Evolutionary conservation across 2,113 vertebrate species (phyloP).

Genomic region (Empidonax traillii): DNA sequence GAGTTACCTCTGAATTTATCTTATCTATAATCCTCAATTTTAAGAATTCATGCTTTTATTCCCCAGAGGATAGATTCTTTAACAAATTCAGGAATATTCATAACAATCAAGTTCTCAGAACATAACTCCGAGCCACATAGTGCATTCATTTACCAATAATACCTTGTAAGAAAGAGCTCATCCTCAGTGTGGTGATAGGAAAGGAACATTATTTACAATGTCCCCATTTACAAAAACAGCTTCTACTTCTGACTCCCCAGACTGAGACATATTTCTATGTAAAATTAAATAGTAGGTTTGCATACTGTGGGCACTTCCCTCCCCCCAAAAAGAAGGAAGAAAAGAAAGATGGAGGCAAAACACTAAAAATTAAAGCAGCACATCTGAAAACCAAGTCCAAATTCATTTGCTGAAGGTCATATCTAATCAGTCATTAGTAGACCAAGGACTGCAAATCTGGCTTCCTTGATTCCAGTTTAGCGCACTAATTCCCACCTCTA

Average conservation of each 20-base stretch:
- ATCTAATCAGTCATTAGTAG: constrained; percentile 21
- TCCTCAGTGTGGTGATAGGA: neutral
- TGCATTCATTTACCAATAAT: neutral
- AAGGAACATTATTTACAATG: neutral
- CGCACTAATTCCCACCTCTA: constrained; percentile 35
- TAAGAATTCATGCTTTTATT: neutral
- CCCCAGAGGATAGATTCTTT: neutral
- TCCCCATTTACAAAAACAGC: neutral
- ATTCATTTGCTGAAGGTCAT: constrained; percentile 38
- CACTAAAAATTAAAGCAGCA: neutral
- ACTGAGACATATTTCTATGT: neutral
- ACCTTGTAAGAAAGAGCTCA: neutral
- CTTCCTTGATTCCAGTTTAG: constrained; percentile 8
- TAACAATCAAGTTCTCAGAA: neutral
- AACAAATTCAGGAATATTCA: neutral
- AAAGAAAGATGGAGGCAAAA: neutral
- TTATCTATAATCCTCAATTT: neutral
- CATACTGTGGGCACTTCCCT: neutral
- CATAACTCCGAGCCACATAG: neutral
- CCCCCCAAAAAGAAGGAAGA: neutral
- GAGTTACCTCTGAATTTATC: neutral
- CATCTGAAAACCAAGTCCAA: constrained; percentile 19
- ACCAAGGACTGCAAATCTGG: constrained; percentile 21
- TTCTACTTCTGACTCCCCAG: neutral
- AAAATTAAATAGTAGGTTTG: neutral